Evolutionary conservation across 2,888 invertebrate genomes (phyloP), one percentile per base, ranked within the genome.

Genomic region (Gari tellinella): DNA sequence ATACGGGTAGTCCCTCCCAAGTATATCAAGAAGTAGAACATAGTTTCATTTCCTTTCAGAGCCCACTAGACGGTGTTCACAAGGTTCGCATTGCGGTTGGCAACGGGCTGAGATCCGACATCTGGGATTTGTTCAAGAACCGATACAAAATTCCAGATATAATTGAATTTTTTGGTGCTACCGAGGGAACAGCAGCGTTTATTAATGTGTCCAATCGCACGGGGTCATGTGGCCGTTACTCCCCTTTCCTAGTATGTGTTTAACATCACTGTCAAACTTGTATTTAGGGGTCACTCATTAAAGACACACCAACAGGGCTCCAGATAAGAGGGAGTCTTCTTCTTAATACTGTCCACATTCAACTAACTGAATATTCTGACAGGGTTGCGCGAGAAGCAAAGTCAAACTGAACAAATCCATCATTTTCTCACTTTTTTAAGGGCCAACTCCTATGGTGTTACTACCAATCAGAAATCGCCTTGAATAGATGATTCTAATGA

Each of bases 131-230:
- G 81, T 98, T 98, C 89, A 94, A 96, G 1, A 94, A 95, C 40
- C 94, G 98, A 52, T 98, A 98, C 88, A 95, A 95, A 67, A 96
- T 99, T 74, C 93, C 94, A 21, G 93, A 94, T 77, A 96, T 99
- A 7, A 95, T 95, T 0, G 98, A 99, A 92, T 97, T 99, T 92
- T 99, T 98, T 90, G 98, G 98, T 1, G 97, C 98, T 2, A 98
- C 98, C 0, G 98, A 99, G 93, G 98, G 98, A 83, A 99, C 99
- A 89, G 97, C 97, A 21, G 98, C 97, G 89, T 96, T 98, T 52
- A 97, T 97, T 15, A 99, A 99, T 90, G 94, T 95, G 12, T 96
- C 97, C 90, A 97, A 97, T 86, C 97, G 76, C 48, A 62, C 63
- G 4, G 89, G 89, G 43, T 58, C 85, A 31, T 76, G 83, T 65